These are phyloP conservation scores for Pasiphila rectangulata DNA, from an alignment of 2,888 invertebrate genomes.

Conservation along the genomic window DNA sequence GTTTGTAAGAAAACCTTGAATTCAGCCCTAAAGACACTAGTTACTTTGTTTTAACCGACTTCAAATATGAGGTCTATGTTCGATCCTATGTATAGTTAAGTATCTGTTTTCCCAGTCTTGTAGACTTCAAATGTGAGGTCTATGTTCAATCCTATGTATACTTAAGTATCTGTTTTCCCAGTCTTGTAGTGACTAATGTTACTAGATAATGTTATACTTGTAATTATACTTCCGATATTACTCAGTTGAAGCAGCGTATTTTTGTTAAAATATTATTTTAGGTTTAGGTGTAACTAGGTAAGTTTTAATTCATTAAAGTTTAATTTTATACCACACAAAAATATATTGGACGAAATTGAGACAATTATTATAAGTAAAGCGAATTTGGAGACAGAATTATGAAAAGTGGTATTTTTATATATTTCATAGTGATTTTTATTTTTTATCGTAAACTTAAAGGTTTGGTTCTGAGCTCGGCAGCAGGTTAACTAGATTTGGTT, in stretches of 20 bases:
- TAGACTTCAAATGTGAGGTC: no score
- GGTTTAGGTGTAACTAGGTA: conserved; percentile 44
- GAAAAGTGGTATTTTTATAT: conserved; percentile 73
- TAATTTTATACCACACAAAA: conserved; percentile 43
- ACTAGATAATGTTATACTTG: conserved; percentile 9
- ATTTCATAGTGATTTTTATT: conserved; percentile 58
- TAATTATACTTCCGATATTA: conserved; percentile 13
- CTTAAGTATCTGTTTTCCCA: conserved; percentile 11
- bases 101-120: conserved; percentile 12
- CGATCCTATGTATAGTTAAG: no score
- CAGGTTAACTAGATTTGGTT: no score
- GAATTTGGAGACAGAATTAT: conserved; percentile 65
- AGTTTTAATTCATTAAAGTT: conserved; percentile 37
- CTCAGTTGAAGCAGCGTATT: conserved; percentile 44
- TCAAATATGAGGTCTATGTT: no score
- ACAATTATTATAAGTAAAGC: conserved; percentile 53
- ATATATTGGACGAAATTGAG: conserved; percentile 49
- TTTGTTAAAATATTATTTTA: conserved; percentile 47
- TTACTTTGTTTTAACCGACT: conserved; percentile 19
- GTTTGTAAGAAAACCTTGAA: conserved; percentile 53
- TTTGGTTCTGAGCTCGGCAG: neutral
- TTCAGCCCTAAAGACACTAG: conserved; percentile 45
- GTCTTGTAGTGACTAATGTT: conserved; percentile 10
- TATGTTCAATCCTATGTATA: no score
- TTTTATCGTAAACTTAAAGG: conserved; percentile 50